Percentiles rank a stretch among this genome's conserved stretches.
Conservation (phyloP, 2,113 vertebrate species). For the Phylloscopus whistleri region DNA sequence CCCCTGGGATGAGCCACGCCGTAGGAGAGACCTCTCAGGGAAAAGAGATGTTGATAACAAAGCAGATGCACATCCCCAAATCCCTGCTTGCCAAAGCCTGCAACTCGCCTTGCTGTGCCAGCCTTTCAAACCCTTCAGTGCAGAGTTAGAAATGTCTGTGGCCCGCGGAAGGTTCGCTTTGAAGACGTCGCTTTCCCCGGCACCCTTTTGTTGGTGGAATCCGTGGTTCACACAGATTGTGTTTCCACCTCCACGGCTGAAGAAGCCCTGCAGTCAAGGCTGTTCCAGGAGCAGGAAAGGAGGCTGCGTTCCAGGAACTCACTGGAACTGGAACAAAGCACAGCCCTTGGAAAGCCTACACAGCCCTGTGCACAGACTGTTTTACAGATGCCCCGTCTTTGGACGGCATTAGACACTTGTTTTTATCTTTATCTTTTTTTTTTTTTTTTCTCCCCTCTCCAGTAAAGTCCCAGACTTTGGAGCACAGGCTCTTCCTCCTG, state of each 20-base stretch:
- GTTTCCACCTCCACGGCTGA: slow-evolving; percentile 56
- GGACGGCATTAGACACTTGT: slow-evolving; percentile 41
- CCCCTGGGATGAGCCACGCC: not conserved
- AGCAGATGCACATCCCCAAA: slow-evolving; percentile 15
- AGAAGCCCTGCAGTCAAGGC: slow-evolving; percentile 57
- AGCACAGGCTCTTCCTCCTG: slow-evolving; percentile 7
- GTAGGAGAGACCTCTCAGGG: not conserved
- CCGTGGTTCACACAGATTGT: slow-evolving; percentile 9
- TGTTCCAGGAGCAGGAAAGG: slow-evolving; percentile 63
- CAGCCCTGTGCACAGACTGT: slow-evolving; percentile 44
- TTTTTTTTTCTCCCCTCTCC: not conserved
- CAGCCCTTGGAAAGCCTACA: slow-evolving; percentile 62
- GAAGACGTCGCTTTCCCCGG: not conserved
- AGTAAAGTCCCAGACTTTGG: not conserved
- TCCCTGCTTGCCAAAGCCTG: not conserved
- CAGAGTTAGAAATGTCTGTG: not conserved
- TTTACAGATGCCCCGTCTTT: slow-evolving; percentile 59
- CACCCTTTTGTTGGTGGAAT: slow-evolving; percentile 5
- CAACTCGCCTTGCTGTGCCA: not conserved
- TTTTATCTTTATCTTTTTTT: slow-evolving; percentile 27
- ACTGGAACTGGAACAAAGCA: slow-evolving; percentile 69
- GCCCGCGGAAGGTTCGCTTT: not conserved
- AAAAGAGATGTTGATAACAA: slow-evolving; percentile 27
- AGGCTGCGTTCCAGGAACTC: slow-evolving; percentile 65
- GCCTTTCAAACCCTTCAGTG: not conserved